Conservation (phyloP, 2,797 vertebrate genomes). For the Clarias fuscus region DNA sequence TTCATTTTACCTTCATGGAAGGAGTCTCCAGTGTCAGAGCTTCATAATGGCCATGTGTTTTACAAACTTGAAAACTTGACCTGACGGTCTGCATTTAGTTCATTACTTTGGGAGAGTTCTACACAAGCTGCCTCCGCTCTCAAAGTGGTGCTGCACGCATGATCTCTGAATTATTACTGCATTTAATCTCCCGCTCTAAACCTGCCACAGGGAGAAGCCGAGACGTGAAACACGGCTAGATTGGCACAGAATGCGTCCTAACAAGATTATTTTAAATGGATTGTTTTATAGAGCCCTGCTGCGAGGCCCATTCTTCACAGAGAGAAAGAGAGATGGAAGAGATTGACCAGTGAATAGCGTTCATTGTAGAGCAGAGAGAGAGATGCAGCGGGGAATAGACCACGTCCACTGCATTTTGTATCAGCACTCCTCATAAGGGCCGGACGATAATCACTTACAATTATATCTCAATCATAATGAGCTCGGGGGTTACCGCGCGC, state of each 20-base stretch:
- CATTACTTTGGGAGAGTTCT: slow-evolving; percentile 18
- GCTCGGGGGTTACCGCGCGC: neutral
- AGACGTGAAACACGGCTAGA: slow-evolving; percentile 18
- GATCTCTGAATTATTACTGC: slow-evolving; percentile 39
- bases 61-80: neutral
- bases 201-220: slow-evolving; percentile 27
- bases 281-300: slow-evolving; percentile 1
- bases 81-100: slow-evolving; percentile 26
- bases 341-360: neutral
- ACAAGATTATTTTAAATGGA: slow-evolving; percentile 17
- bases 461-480: neutral
- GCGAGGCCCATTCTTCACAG: slow-evolving; percentile 4
- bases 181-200: slow-evolving; percentile 38
- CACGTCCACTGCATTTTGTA: neutral
- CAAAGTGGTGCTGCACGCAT: neutral
- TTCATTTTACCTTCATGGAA: neutral
- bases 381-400: neutral
- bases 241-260: neutral
- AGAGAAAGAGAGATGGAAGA: neutral
- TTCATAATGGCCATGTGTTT: neutral
- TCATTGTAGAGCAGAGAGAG: neutral
- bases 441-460: neutral
- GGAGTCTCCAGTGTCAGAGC: neutral
- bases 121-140: slow-evolving; percentile 27
- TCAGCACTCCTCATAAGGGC: neutral